Conservation (phyloP, 2,113 vertebrate genomes). For the Argyrosomus japonicus region DNA sequence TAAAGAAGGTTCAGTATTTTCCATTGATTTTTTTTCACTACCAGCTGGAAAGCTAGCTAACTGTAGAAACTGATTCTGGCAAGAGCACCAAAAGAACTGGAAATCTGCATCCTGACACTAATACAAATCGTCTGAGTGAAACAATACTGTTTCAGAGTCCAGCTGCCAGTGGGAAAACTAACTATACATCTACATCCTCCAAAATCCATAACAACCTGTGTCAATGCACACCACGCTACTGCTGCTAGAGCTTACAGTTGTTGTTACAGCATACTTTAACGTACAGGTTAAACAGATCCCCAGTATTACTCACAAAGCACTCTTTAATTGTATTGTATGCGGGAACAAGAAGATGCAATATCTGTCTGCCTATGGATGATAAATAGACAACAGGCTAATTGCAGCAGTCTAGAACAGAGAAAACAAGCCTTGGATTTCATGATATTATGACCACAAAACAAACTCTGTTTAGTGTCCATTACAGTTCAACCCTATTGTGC, state of each 20-base stretch:
- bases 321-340: slow-evolving; percentile 16
- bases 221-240: background rate
- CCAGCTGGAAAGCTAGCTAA: slow-evolving; percentile 16
- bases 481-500: slow-evolving; percentile 73
- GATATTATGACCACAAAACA: slow-evolving; percentile 74
- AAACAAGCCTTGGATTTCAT: slow-evolving; percentile 74
- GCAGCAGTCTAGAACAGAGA: slow-evolving; percentile 62
- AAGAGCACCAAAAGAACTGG: background rate
- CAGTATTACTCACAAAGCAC: slow-evolving; percentile 11
- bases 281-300: slow-evolving; percentile 18
- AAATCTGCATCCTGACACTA: background rate
- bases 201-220: slow-evolving; percentile 3
- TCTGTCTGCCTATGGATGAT: slow-evolving; percentile 42
- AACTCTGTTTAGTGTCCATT: slow-evolving; percentile 81
- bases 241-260: background rate
- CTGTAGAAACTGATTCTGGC: slow-evolving; percentile 24
- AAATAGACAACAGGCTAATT: slow-evolving; percentile 67
- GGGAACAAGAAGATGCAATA: slow-evolving; percentile 13
- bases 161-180: slow-evolving; percentile 6
- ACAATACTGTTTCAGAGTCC: slow-evolving; percentile 13
- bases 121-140: slow-evolving; percentile 1
- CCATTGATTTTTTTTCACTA: background rate
- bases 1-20: slow-evolving; percentile 42
- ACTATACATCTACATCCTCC: background rate
- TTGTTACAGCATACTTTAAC: background rate